Evolutionary conservation across 2,888 invertebrate species (phyloP).

Genomic region (Phanerotoma sp.): DNA sequence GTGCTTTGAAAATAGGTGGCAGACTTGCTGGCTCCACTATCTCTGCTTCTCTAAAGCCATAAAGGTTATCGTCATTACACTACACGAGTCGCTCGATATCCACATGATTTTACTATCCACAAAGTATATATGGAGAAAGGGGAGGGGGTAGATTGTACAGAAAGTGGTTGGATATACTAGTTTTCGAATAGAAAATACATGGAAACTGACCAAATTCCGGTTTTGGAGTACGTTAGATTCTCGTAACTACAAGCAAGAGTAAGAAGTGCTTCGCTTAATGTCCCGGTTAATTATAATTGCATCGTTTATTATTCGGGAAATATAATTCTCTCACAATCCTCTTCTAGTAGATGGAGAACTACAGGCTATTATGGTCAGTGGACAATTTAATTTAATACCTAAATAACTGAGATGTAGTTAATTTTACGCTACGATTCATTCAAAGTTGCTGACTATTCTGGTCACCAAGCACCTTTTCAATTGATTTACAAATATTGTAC

Average conservation of each 20-base stretch:
- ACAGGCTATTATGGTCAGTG: slow-evolving; percentile 8
- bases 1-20: slow-evolving; percentile 31
- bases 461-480: slow-evolving; percentile 1
- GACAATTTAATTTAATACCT: slow-evolving; percentile 10
- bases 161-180: neutral
- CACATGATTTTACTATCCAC: slow-evolving; percentile 5
- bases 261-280: slow-evolving; percentile 15
- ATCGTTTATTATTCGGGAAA: slow-evolving; percentile 17
- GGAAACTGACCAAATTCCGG: slow-evolving; percentile 14
- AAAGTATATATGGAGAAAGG: too few species aligned
- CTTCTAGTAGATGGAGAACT: neutral
- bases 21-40: slow-evolving; percentile 37
- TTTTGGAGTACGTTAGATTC: slow-evolving; percentile 10
- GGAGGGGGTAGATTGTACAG: too few species aligned
- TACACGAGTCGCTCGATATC: slow-evolving; percentile 41
- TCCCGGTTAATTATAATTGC: slow-evolving; percentile 17
- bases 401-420: slow-evolving; percentile 3
- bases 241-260: slow-evolving; percentile 3
- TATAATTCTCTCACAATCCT: slow-evolving; percentile 8
- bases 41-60: slow-evolving; percentile 42
- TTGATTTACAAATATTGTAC: slow-evolving; percentile 8
- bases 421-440: slow-evolving; percentile 12
- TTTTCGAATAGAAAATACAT: neutral
- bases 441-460: slow-evolving; percentile 1
- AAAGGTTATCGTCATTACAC: slow-evolving; percentile 52